Conservation (phyloP, 2,113 vertebrate genomes). For the Dermatemys mawii region DNA sequence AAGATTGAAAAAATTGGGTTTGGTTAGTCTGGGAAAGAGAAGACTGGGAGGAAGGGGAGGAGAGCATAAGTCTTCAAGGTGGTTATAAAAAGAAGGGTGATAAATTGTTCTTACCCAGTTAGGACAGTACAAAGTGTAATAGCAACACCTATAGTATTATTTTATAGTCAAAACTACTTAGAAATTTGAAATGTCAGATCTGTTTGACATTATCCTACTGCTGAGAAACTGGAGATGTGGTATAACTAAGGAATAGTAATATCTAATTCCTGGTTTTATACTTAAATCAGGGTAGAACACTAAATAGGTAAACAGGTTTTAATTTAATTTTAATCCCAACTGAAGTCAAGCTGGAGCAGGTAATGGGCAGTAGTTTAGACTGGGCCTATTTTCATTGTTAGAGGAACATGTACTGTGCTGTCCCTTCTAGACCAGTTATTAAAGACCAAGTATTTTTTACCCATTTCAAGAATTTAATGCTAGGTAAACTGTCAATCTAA, state of each 20-base stretch:
- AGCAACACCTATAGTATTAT: rapidly evolving
- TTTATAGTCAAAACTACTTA: background rate
- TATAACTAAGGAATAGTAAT: background rate
- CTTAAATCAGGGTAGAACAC: background rate
- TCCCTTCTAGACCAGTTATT: background rate
- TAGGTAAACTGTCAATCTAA: background rate
- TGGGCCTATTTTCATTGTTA: no score
- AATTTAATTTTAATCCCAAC: background rate
- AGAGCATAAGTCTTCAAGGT: no score
- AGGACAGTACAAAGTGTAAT: background rate
- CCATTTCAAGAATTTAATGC: background rate
- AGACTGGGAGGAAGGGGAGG: no score
- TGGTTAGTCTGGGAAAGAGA: no score
- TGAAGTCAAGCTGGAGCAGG: background rate
- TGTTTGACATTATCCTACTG: background rate
- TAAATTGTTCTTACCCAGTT: no score
- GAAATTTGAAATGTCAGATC: background rate
- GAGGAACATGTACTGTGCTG: background rate
- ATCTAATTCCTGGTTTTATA: background rate
- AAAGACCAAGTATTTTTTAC: no score
- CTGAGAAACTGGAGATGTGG: background rate
- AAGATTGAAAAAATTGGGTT: no score
- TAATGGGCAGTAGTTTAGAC: background rate
- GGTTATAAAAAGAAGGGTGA: no score
- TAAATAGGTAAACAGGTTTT: background rate